Evolutionary conservation across 1,140 invertebrate species (phyloP).

Genomic region (Lysiphlebus fabarum): DNA sequence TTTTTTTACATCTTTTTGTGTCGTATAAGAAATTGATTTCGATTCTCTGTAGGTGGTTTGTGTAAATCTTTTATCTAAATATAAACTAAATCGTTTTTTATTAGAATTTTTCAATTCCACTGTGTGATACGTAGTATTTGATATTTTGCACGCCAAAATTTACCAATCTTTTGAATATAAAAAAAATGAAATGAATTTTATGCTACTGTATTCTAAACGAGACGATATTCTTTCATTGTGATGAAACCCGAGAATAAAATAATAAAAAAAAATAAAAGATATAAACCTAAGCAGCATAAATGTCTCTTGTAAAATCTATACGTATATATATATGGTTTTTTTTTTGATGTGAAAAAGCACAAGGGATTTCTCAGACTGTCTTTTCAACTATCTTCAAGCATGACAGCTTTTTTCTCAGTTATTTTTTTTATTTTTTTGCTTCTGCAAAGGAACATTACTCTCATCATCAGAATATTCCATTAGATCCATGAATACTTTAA

Average conservation of each 20-base stretch:
- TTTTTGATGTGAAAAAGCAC: neutral
- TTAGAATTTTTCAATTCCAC: slow-evolving; percentile 27
- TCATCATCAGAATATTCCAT: slow-evolving; percentile 22
- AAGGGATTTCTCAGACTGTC: slow-evolving; percentile 17
- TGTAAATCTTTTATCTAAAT: neutral
- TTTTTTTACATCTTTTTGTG: slow-evolving; percentile 19
- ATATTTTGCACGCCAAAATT: slow-evolving; percentile 12
- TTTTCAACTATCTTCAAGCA: slow-evolving; percentile 16
- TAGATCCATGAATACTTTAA: slow-evolving; percentile 23
- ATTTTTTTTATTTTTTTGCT: neutral
- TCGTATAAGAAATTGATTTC: slow-evolving; percentile 27
- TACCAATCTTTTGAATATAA: slow-evolving; percentile 5
- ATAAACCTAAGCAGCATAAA: too few species aligned
- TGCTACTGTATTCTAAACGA: too few species aligned
- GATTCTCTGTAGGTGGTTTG: neutral
- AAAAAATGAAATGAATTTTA: neutral
- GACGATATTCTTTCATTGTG: too few species aligned
- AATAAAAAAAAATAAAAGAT: too few species aligned
- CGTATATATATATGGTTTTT: neutral
- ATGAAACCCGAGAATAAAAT: too few species aligned
- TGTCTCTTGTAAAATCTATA: too few species aligned
- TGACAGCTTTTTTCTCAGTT: slow-evolving; percentile 10
- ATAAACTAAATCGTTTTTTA: slow-evolving; percentile 25
- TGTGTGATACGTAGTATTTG: slow-evolving; percentile 18
- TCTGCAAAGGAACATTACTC: slow-evolving; percentile 11